Conservation (phyloP, 2,113 vertebrate genomes). For the Dasypus novemcinctus region DNA sequence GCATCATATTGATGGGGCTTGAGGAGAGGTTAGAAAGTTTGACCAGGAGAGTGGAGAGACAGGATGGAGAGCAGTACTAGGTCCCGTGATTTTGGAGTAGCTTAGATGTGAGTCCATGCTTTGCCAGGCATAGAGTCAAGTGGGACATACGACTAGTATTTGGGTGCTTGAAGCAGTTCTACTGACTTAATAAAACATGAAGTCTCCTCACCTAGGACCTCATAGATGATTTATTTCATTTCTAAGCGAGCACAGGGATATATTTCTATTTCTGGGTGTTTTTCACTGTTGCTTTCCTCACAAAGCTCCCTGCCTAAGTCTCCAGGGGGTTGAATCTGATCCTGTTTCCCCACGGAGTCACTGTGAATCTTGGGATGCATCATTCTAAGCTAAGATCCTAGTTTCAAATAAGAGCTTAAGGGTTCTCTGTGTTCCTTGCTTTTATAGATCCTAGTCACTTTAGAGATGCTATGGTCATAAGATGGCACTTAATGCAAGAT, state of each 20-base stretch:
- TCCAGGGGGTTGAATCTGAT: not conserved
- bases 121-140: accelerated
- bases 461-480: not conserved
- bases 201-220: accelerated
- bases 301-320: too few relatives aligned
- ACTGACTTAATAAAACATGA: too few relatives aligned
- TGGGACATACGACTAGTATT: accelerated
- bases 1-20: accelerated
- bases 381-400: not conserved
- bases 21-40: accelerated
- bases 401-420: not conserved
- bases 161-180: too few relatives aligned
- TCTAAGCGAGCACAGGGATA: accelerated
- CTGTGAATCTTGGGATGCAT: accelerated
- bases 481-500: not conserved
- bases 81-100: accelerated
- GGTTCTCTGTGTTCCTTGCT: not conserved
- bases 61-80: not conserved
- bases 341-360: accelerated
- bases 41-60: too few relatives aligned
- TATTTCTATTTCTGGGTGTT: not conserved
- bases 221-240: accelerated
- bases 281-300: not conserved
- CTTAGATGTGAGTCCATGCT: accelerated
- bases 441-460: not conserved